A percentile compares a stretch with the other conserved stretches of the same genome.
Evolutionary conservation across 1,140 invertebrate genomes (phyloP).

Genomic region (Aphelenchoides besseyi): DNA sequence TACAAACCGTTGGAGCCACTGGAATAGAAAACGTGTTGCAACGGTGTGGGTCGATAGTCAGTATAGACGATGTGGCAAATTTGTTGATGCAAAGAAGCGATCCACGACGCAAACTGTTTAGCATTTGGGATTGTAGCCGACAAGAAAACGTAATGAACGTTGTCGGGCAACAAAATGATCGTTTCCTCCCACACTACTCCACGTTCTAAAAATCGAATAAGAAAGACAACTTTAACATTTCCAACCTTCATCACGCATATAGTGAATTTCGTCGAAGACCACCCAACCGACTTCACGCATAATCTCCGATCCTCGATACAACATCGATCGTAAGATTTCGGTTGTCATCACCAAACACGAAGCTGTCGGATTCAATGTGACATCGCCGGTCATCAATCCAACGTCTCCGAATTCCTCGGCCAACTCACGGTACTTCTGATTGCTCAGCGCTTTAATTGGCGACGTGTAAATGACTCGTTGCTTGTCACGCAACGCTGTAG

Average conservation of each 20-base stretch:
- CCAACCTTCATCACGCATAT: conserved; percentile 89
- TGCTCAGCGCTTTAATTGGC: conserved; percentile 97
- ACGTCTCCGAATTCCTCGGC: conserved; percentile 96
- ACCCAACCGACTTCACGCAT: conserved; percentile 99
- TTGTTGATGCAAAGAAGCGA: conserved; percentile 84
- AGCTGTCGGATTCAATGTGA: conserved; percentile 95
- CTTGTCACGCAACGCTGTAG: conserved; percentile 71
- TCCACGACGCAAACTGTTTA: conserved; percentile 95
- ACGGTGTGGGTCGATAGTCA: conserved; percentile 89
- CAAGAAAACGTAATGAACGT: conserved; percentile 96
- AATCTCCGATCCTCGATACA: conserved; percentile 91
- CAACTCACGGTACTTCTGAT: conserved; percentile 98
- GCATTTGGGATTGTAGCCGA: conserved; percentile 99
- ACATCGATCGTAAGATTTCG: conserved; percentile 97
- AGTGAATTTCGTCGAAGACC: conserved; percentile 99
- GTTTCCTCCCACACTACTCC: conserved; percentile 99
- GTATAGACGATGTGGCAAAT: conserved; percentile 99
- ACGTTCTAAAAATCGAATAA: conserved; percentile 70
- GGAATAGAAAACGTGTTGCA: conserved; percentile 97
- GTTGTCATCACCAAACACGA: conserved; percentile 99
- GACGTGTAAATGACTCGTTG: conserved; percentile 98
- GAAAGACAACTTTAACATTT: background rate
- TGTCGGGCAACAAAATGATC: conserved; percentile 91
- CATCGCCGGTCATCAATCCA: conserved; percentile 95
- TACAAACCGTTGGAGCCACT: conserved; percentile 89